Conservation (phyloP, 30 jellyfish, hydroid and myxozoan species). For the Aurelia sp. region DNA sequence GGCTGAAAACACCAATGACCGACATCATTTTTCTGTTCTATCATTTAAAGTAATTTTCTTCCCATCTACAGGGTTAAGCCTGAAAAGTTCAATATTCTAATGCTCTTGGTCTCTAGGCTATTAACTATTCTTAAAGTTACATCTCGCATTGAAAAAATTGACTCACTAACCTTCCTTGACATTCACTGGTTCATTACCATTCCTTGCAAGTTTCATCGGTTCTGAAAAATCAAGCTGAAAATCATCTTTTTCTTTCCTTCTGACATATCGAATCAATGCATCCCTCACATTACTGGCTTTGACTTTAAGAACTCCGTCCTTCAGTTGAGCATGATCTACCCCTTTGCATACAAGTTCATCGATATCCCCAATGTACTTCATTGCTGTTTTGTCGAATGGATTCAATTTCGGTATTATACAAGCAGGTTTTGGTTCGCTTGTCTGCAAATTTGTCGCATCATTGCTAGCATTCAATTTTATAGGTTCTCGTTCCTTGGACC, state of each 20-base stretch:
- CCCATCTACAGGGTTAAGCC: too few relatives aligned
- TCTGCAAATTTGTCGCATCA: background rate
- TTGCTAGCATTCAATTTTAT: background rate
- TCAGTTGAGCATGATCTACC: background rate
- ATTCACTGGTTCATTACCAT: too few relatives aligned
- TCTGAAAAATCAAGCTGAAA: background rate
- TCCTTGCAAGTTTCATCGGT: too few relatives aligned
- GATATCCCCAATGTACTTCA: slow-evolving; percentile 1
- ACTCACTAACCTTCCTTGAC: too few relatives aligned
- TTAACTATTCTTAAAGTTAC: too few relatives aligned
- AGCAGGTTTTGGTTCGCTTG: background rate
- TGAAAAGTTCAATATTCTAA: too few relatives aligned
- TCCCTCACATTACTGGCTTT: slow-evolving; percentile 28
- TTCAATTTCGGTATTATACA: slow-evolving; percentile 41
- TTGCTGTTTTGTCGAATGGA: slow-evolving; percentile 45
- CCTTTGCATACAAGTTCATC: background rate
- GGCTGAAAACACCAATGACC: too few relatives aligned
- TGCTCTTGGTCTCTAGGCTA: too few relatives aligned
- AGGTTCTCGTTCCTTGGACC: background rate
- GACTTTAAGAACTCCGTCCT: slow-evolving; percentile 16
- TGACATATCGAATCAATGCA: slow-evolving; percentile 18
- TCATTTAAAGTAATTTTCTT: too few relatives aligned
- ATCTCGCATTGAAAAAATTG: too few relatives aligned
- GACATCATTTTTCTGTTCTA: too few relatives aligned
- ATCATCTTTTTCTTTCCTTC: slow-evolving; percentile 32